Evolutionary conservation across 2,113 vertebrate genomes (phyloP).

Genomic region (Arvicanthis niloticus): DNA sequence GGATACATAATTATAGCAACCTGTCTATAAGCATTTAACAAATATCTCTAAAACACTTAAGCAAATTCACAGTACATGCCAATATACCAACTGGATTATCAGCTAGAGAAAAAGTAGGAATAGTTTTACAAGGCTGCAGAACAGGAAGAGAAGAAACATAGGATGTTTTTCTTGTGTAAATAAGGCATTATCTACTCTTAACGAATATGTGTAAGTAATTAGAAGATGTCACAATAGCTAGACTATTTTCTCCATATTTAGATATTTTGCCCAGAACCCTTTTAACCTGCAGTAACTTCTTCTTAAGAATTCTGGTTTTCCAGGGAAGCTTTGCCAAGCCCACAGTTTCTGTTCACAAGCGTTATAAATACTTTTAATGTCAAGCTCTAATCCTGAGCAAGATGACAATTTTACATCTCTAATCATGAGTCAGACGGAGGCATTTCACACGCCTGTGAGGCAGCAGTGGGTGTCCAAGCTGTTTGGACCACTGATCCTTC

Average conservation of each 20-base stretch:
- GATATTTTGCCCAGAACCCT: constrained; percentile 4
- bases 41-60: constrained; percentile 39
- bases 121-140: not conserved
- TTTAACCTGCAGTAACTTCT: constrained; percentile 67
- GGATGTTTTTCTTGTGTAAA: not conserved
- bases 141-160: not conserved
- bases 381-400: constrained; percentile 73
- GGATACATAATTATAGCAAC: not conserved
- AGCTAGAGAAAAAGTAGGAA: not conserved
- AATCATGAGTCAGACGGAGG: constrained; percentile 76
- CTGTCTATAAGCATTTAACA: not conserved
- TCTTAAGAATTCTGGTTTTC: constrained; percentile 71
- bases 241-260: constrained; percentile 45
- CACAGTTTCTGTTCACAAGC: constrained; percentile 74
- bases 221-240: constrained; percentile 1
- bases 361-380: constrained; percentile 81
- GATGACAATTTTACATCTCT: constrained; percentile 61
- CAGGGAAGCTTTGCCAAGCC: constrained; percentile 66
- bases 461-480: constrained; percentile 78
- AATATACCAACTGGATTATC: not conserved
- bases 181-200: not conserved
- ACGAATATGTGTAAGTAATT: constrained; percentile 2
- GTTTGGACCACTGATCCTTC: constrained; percentile 75
- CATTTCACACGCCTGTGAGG: constrained; percentile 70
- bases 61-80: not conserved